Evolutionary conservation across 2,797 vertebrate genomes (phyloP).

Genomic region (Lophotriccus pileatus): DNA sequence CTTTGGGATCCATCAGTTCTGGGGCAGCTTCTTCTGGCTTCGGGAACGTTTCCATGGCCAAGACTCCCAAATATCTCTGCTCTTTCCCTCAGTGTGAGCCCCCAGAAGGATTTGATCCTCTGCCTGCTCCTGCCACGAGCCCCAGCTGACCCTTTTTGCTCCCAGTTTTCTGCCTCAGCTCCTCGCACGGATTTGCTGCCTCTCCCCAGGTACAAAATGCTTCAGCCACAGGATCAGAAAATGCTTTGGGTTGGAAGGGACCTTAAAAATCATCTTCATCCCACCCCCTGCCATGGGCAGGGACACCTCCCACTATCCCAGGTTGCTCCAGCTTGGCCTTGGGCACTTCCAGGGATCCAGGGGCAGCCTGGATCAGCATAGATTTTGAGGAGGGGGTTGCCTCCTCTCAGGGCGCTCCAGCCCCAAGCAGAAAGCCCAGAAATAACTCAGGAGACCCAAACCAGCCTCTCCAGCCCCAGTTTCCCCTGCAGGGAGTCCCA

Average conservation of each 20-base stretch:
- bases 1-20: neutral
- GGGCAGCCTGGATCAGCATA: rapidly evolving
- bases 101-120: neutral
- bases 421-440: neutral
- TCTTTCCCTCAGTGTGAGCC: no score
- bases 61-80: neutral
- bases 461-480: rapidly evolving
- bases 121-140: neutral
- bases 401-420: neutral
- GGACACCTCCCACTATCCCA: rapidly evolving
- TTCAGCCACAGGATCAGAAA: neutral
- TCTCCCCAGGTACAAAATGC: rapidly evolving
- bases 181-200: neutral
- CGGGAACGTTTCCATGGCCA: neutral
- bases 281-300: neutral
- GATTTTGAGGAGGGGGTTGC: neutral
- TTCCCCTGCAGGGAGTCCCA: neutral
- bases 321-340: rapidly evolving
- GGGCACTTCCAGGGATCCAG: neutral
- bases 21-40: neutral
- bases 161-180: neutral
- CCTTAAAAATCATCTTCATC: neutral
- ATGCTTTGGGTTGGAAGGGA: neutral
- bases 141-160: rapidly evolving
- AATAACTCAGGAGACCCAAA: neutral